Percentiles rank a stretch among this genome's conserved stretches.
These are phyloP conservation scores for Phthorimaea operculella DNA, from an alignment of 1,140 invertebrate species.

Conservation along the genomic window DNA sequence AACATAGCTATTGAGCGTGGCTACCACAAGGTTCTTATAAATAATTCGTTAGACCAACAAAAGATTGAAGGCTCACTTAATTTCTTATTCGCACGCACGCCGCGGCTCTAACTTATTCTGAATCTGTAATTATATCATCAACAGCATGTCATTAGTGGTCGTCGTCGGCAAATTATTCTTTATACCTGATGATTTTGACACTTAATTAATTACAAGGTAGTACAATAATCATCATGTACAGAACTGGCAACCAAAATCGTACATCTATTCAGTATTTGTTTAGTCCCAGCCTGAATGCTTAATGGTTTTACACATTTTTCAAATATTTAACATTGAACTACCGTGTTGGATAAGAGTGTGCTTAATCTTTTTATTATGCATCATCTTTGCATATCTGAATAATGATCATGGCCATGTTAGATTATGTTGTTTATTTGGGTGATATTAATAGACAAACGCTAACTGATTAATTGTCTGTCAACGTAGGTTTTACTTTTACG, in stretches of 20 bases:
- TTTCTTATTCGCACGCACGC: conserved; percentile 57
- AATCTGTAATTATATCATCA: conserved; percentile 38
- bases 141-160: conserved; percentile 18
- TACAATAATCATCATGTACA: no score
- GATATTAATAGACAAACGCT: conserved; percentile 14
- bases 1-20: conserved; percentile 44
- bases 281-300: no score
- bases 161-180: no score
- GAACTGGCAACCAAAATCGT: no score
- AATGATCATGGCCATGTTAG: conserved; percentile 26
- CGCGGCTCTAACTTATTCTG: conserved; percentile 24
- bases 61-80: conserved; percentile 57
- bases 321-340: conserved; percentile 18
- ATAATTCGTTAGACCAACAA: conserved; percentile 53
- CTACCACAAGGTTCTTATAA: conserved; percentile 53
- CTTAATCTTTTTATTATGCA: conserved; percentile 23
- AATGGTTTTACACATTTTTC: conserved; percentile 2
- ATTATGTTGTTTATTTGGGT: conserved; percentile 21
- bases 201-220: no score
- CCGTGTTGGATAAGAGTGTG: conserved; percentile 13
- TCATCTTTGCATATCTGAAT: conserved; percentile 31
- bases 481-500: conserved; percentile 1
- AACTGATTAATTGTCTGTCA: conserved; percentile 4
- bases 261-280: no score
- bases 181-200: no score